Evolutionary conservation across 2,888 invertebrate species (phyloP).

Genomic region (Muschampia plurimacula): DNA sequence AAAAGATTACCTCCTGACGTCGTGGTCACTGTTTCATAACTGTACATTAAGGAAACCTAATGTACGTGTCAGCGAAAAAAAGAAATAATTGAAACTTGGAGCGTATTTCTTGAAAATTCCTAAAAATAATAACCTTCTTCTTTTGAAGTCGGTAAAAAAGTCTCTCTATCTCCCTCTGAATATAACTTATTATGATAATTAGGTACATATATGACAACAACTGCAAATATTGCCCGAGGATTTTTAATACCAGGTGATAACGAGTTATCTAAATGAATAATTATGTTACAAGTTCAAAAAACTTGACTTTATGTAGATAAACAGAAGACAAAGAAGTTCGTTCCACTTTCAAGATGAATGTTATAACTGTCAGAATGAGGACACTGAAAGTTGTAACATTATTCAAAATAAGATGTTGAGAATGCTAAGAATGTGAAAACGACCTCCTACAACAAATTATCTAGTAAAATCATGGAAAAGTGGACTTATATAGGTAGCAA

Average conservation of each 20-base stretch:
- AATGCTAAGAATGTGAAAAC: background rate
- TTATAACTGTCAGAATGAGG: too few relatives aligned
- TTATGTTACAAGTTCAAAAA: slow-evolving; percentile 11
- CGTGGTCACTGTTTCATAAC: slow-evolving; percentile 37
- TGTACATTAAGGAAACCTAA: slow-evolving; percentile 1
- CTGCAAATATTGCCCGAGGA: background rate
- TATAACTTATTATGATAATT: background rate
- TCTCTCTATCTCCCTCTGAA: too few relatives aligned
- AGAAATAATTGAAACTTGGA: background rate
- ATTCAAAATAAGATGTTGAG: slow-evolving; percentile 4
- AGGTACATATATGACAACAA: background rate
- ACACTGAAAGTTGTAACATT: background rate
- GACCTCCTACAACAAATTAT: background rate
- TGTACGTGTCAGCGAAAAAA: background rate
- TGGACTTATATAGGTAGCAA: background rate
- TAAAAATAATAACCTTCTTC: background rate
- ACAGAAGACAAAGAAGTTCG: slow-evolving; percentile 31
- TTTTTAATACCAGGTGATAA: background rate
- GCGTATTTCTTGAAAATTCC: background rate
- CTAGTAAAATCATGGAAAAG: background rate
- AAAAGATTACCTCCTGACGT: slow-evolving; percentile 43
- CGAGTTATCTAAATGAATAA: background rate
- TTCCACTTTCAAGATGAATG: slow-evolving; percentile 24
- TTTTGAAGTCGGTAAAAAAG: background rate
- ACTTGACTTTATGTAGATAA: slow-evolving; percentile 20